Evolutionary conservation across 2,113 vertebrate species (phyloP).

Genomic region (Epinephelus moara): DNA sequence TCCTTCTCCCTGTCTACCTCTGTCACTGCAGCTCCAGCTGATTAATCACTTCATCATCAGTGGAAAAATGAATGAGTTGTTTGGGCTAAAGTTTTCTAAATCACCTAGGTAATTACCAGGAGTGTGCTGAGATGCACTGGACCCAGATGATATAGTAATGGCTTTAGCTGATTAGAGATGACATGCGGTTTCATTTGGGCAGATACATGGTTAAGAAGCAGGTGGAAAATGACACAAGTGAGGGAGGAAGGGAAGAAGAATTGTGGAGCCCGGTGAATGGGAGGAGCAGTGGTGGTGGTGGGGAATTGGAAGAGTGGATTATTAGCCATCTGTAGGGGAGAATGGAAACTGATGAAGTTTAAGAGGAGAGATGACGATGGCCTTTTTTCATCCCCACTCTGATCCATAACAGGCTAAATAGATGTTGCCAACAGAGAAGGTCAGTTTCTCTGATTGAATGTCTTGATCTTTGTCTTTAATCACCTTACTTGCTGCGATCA

Average conservation of each 20-base stretch:
- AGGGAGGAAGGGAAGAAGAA: not conserved
- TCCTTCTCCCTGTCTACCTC: slow-evolving; percentile 55
- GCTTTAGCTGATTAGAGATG: slow-evolving; percentile 45
- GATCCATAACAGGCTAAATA: slow-evolving; percentile 48
- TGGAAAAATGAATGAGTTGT: slow-evolving; percentile 80
- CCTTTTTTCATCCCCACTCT: slow-evolving; percentile 44
- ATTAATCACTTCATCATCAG: slow-evolving; percentile 80
- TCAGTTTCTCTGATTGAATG: slow-evolving; percentile 62
- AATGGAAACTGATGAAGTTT: slow-evolving; percentile 51
- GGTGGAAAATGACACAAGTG: not conserved
- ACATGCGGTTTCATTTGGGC: slow-evolving; percentile 38
- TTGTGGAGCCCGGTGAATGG: not conserved
- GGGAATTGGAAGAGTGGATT: not conserved
- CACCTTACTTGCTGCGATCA: slow-evolving; percentile 45
- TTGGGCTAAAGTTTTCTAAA: slow-evolving; percentile 74
- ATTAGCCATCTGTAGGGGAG: slow-evolving; percentile 23
- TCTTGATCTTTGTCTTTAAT: slow-evolving; percentile 56
- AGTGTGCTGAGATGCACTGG: slow-evolving; percentile 44
- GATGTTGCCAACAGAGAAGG: slow-evolving; percentile 58
- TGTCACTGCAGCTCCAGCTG: slow-evolving; percentile 63
- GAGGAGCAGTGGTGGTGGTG: not conserved
- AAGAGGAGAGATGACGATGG: slow-evolving; percentile 40
- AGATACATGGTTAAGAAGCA: slow-evolving; percentile 8
- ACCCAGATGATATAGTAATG: slow-evolving; percentile 56
- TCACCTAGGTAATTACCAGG: slow-evolving; percentile 76